Percentiles rank a stretch among this genome's conserved stretches.
Conservation (phyloP, 2,113 vertebrate genomes). For the Numida meleagris region DNA sequence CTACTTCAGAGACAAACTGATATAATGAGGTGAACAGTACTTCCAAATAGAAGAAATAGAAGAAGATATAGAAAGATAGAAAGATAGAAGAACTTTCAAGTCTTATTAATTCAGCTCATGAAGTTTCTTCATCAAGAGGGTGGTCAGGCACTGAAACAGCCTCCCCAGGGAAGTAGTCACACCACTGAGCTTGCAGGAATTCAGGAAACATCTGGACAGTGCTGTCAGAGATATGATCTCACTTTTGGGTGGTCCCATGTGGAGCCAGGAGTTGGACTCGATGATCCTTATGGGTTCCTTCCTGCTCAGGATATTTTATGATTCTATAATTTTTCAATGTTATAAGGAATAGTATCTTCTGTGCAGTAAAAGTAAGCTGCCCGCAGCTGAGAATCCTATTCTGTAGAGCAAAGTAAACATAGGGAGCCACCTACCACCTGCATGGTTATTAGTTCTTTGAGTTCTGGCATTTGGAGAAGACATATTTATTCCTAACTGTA, state of each 20-base stretch:
- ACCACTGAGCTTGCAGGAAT: too few species aligned
- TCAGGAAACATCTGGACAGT: too few species aligned
- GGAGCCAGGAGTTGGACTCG: too few species aligned
- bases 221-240: too few species aligned
- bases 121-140: too few species aligned
- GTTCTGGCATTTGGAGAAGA: neutral
- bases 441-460: neutral
- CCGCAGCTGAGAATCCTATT: neutral
- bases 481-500: neutral
- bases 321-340: neutral
- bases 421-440: neutral
- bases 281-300: too few species aligned
- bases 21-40: neutral
- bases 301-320: too few species aligned
- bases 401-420: neutral
- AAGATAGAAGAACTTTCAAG: too few species aligned
- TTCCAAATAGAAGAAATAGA: neutral
- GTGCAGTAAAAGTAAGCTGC: neutral
- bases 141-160: too few species aligned
- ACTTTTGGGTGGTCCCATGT: too few species aligned
- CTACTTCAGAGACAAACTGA: neutral
- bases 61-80: too few species aligned
- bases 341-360: neutral
- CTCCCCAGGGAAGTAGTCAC: too few species aligned
- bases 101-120: neutral